A percentile compares a stretch with the other conserved stretches of the same genome.
phyloP scores from a whole-genome alignment of 2,888 invertebrate species.

The Drosophila longiperda region DNA sequence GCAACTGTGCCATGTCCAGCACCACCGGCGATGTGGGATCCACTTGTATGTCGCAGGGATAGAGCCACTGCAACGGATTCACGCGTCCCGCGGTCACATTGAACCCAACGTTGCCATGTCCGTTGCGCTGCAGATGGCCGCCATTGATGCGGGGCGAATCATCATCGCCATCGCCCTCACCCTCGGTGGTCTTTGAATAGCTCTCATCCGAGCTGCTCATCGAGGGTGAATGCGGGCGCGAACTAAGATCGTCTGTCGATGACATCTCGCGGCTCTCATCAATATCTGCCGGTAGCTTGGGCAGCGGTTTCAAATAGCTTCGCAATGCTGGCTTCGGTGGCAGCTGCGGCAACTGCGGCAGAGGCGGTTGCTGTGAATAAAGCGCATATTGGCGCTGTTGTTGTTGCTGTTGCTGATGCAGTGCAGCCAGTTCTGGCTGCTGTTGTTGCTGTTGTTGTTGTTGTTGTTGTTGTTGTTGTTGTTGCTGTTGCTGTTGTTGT shows the following conservation, averaged over 20 bases:
- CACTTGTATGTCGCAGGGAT: slow-evolving; percentile 88
- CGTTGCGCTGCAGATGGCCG: slow-evolving; percentile 70
- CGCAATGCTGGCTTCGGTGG: slow-evolving; percentile 85
- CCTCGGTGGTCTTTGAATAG: slow-evolving; percentile 92
- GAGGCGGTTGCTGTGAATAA: slow-evolving; percentile 80
- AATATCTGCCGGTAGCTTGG: slow-evolving; percentile 86
- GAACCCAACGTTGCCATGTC: slow-evolving; percentile 26
- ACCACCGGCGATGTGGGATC: slow-evolving; percentile 84
- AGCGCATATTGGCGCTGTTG: slow-evolving; percentile 78
- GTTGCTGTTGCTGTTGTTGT: slow-evolving; percentile 70
- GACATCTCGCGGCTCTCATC: slow-evolving; percentile 86
- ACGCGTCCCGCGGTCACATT: slow-evolving; percentile 54
- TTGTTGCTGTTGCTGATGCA: slow-evolving; percentile 56
- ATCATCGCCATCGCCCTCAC: slow-evolving; percentile 86
- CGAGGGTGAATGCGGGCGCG: slow-evolving; percentile 92
- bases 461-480: slow-evolving; percentile 63
- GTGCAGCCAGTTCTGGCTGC: slow-evolving; percentile 39
- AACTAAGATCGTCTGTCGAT: slow-evolving; percentile 93
- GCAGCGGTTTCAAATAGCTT: slow-evolving; percentile 87
- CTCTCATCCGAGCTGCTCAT: slow-evolving; percentile 94
- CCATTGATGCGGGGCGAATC: slow-evolving; percentile 81
- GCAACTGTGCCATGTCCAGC: slow-evolving; percentile 83
- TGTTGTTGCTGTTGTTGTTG: slow-evolving; percentile 67
- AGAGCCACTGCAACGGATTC: slow-evolving; percentile 87
- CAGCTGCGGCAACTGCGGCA: slow-evolving; percentile 75